Evolutionary conservation across 2,113 vertebrate species (phyloP).

Genomic region (Corydoras maculifer): DNA sequence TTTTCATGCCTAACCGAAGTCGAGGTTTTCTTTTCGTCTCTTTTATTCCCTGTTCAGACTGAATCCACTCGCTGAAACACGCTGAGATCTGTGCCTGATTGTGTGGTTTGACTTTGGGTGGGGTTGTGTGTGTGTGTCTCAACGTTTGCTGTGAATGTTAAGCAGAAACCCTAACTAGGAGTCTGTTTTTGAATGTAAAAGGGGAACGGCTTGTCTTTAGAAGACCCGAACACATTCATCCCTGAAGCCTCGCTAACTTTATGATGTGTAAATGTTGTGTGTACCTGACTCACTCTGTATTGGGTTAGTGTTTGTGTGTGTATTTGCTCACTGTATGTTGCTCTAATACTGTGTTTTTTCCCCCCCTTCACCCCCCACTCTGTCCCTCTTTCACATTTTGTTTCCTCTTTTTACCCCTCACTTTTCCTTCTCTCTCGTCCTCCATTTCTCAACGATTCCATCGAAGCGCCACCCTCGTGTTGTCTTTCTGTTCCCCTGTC

Average conservation of each 20-base stretch:
- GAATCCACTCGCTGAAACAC: background rate
- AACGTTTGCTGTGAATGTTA: slow-evolving; percentile 51
- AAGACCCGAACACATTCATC: background rate
- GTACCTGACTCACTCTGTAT: slow-evolving; percentile 34
- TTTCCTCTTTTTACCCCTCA: background rate
- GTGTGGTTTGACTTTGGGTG: slow-evolving; percentile 5
- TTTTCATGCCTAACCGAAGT: too few species aligned
- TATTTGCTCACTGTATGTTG: slow-evolving; percentile 66
- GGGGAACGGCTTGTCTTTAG: background rate
- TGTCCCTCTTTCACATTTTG: background rate
- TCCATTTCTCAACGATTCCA: slow-evolving; percentile 59
- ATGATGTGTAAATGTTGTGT: slow-evolving; percentile 24
- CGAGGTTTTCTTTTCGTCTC: background rate
- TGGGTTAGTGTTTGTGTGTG: slow-evolving; percentile 34
- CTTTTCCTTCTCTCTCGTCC: slow-evolving; percentile 39
- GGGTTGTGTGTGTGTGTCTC: slow-evolving; percentile 49
- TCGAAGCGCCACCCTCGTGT: background rate
- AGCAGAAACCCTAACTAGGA: slow-evolving; percentile 23
- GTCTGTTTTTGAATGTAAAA: background rate
- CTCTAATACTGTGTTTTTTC: slow-evolving; percentile 68
- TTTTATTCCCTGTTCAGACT: background rate
- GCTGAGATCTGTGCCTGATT: background rate
- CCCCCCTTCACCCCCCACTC: slow-evolving; percentile 41
- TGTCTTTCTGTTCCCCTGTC: background rate
- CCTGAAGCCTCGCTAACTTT: background rate